Percentiles rank a stretch among this genome's conserved stretches.
Evolutionary conservation across 1,140 invertebrate species (phyloP).

Genomic region (Reticulitermes speratus): DNA sequence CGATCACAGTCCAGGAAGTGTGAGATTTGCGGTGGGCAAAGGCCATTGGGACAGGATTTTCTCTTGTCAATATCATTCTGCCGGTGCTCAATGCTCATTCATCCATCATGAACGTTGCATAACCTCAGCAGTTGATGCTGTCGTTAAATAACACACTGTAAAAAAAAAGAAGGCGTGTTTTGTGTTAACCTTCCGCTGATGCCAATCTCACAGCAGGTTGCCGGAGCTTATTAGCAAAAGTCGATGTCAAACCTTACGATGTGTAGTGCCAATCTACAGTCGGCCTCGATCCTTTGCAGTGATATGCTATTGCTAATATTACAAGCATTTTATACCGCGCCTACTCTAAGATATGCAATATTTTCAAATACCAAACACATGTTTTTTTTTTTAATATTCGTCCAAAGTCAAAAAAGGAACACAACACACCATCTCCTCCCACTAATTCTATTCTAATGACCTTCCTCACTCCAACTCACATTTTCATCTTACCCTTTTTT

Average conservation of each 20-base stretch:
- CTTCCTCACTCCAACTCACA: neutral
- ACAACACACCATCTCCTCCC: neutral
- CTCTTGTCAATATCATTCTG: no score
- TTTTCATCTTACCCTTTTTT: neutral
- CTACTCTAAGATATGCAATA: neutral
- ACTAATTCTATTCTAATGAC: slow-evolving; percentile 6
- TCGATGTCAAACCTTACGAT: neutral
- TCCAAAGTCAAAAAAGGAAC: neutral
- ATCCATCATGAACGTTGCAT: no score
- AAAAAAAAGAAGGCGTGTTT: neutral
- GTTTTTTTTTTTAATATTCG: neutral
- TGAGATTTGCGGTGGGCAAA: no score
- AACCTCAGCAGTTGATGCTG: no score
- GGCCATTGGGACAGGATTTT: no score
- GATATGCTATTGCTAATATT: neutral
- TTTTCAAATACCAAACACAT: neutral
- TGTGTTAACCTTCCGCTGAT: neutral
- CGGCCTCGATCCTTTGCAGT: neutral
- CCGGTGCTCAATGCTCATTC: no score
- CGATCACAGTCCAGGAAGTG: no score
- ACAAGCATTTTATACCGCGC: neutral
- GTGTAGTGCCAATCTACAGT: neutral
- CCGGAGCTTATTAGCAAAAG: no score
- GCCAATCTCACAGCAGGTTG: neutral
- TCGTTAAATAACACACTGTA: neutral